Evolutionary conservation across 1,140 invertebrate species (phyloP).

Genomic region (Drosophila kikkawai): DNA sequence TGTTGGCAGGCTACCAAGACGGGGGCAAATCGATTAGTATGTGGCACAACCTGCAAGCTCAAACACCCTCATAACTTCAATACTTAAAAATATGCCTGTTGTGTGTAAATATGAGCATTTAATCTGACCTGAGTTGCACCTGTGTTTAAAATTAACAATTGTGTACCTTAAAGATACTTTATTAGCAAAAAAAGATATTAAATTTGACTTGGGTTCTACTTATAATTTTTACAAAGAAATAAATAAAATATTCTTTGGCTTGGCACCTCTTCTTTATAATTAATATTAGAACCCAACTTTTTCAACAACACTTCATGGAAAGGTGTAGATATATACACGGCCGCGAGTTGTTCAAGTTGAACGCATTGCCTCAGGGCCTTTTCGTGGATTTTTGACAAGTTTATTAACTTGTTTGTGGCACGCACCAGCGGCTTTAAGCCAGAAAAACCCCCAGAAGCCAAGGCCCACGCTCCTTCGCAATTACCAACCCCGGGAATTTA

Average conservation of each 20-base stretch:
- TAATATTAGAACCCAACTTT: not conserved
- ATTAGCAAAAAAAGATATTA: not conserved
- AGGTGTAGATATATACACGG: not conserved
- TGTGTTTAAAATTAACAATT: not conserved
- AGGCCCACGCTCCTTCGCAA: conserved; percentile 7
- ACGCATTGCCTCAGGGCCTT: conserved; percentile 4
- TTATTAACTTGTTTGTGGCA: conserved; percentile 66
- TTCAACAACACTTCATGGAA: not conserved
- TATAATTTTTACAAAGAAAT: accelerated
- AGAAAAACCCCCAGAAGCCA: conserved; percentile 5
- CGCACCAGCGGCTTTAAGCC: conserved; percentile 43
- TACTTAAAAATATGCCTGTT: conserved; percentile 10
- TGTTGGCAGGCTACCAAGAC: conserved; percentile 13
- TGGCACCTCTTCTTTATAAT: not conserved
- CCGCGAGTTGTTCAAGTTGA: conserved; percentile 4
- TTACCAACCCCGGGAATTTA: conserved; percentile 55
- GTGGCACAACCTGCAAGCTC: conserved; percentile 7
- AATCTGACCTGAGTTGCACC: not conserved
- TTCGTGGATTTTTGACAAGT: conserved; percentile 67
- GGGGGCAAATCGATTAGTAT: conserved; percentile 31
- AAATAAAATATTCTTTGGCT: not conserved
- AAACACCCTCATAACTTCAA: conserved; percentile 25
- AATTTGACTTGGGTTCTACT: not conserved
- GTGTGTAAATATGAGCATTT: conserved; percentile 13
- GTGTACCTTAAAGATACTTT: not conserved